Percentiles rank a stretch among this genome's conserved stretches.
These are phyloP conservation scores for Trochalopteron elliotii DNA, from an alignment of 2,113 vertebrate genomes.

Conservation along the genomic window DNA sequence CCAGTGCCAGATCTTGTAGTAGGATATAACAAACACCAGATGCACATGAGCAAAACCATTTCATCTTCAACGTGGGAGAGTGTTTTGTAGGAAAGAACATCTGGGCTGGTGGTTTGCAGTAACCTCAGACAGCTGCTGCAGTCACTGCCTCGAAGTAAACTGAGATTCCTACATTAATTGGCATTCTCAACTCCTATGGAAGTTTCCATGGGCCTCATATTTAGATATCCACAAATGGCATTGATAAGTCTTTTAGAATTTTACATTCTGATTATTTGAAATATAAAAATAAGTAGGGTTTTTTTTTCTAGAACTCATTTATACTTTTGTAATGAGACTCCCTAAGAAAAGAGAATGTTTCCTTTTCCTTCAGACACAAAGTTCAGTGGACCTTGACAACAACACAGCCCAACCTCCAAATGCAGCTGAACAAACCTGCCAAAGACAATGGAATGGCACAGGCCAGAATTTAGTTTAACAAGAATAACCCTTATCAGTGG, in stretches of 20 bases:
- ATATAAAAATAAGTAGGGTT: neutral
- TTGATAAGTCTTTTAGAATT: neutral
- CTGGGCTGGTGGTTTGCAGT: neutral
- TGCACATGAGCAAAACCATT: neutral
- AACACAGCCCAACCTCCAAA: neutral
- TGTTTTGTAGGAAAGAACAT: neutral
- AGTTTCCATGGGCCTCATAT: neutral
- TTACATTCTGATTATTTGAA: neutral
- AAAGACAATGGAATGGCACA: neutral
- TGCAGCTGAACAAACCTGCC: neutral
- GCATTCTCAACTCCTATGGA: neutral
- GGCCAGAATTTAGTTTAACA: neutral
- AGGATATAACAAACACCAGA: neutral
- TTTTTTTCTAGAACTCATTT: neutral
- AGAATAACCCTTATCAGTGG: neutral
- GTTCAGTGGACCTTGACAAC: neutral
- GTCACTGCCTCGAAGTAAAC: neutral
- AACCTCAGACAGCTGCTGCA: neutral
- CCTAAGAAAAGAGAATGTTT: neutral
- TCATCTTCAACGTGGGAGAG: neutral
- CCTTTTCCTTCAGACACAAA: neutral
- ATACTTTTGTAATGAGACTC: neutral
- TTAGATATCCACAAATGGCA: neutral
- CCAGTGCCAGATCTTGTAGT: neutral
- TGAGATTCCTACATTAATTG: neutral